Percentiles rank a stretch among this genome's conserved stretches.
These are phyloP conservation scores for Peromyscus maniculatus DNA, from an alignment of 2,113 vertebrate species.

Conservation along the genomic window DNA sequence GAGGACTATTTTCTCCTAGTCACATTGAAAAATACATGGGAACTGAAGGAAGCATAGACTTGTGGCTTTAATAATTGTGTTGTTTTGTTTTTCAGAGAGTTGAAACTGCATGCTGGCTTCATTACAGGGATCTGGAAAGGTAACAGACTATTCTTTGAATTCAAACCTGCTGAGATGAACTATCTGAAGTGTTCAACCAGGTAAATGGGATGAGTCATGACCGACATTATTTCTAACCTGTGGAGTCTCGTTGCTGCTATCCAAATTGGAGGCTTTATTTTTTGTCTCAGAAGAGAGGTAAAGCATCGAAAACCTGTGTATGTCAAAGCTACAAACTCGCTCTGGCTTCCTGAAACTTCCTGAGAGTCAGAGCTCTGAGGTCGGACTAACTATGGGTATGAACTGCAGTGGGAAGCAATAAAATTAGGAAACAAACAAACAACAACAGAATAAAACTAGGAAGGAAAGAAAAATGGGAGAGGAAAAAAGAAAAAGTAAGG, in stretches of 20 bases:
- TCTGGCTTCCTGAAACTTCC: background rate
- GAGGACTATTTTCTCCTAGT: background rate
- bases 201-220: conserved; percentile 47
- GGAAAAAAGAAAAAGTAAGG: background rate
- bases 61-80: conserved; percentile 42
- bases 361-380: background rate
- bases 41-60: background rate
- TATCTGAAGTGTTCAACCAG: conserved; percentile 51
- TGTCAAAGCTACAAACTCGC: background rate
- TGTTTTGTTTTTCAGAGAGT: background rate
- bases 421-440: background rate
- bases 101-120: conserved; percentile 40
- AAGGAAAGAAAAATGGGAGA: background rate
- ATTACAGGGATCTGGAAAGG: conserved; percentile 51
- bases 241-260: conserved; percentile 37
- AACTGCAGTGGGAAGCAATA: background rate
- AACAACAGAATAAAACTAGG: background rate
- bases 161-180: conserved; percentile 65
- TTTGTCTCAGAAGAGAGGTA: background rate
- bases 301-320: background rate
- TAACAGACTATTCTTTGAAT: conserved; percentile 63
- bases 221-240: conserved; percentile 42
- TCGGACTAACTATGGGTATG: background rate
- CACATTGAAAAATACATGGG: background rate
- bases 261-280: background rate